These are phyloP conservation scores for Coenobita brevimanus DNA, from an alignment of 1,140 invertebrate genomes.

Conservation along the genomic window DNA sequence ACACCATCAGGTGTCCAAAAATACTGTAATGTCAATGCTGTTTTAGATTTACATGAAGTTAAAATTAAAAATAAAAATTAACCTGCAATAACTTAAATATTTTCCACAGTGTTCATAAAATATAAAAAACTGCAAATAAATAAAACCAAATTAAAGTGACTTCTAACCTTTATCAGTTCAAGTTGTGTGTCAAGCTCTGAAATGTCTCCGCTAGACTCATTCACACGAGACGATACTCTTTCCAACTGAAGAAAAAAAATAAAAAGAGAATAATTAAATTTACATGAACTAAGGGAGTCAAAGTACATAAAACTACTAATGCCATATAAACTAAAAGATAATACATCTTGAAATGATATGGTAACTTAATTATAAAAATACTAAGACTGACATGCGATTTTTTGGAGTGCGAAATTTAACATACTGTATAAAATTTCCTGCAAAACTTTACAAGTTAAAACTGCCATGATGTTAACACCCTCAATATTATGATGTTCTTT, in stretches of 20 bases:
- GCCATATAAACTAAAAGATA: background rate
- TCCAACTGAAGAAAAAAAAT: conserved; percentile 41
- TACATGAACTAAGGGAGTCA: background rate
- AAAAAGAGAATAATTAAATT: conserved; percentile 3
- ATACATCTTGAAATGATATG: background rate
- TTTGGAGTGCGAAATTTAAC: no score
- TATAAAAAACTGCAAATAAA: conserved; percentile 13
- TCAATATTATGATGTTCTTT: no score
- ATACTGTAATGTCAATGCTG: no score
- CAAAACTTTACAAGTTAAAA: no score
- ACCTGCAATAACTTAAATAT: no score
- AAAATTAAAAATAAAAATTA: background rate
- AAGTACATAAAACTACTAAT: no score
- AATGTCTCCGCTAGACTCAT: conserved; percentile 31
- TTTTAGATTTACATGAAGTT: no score
- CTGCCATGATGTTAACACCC: no score
- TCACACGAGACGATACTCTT: conserved; percentile 18
- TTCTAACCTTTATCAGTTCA: conserved; percentile 46
- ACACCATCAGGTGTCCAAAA: no score
- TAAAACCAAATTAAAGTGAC: no score
- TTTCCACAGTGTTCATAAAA: background rate
- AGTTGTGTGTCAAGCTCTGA: conserved; percentile 30
- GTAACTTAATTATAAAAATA: background rate
- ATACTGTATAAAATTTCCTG: no score
- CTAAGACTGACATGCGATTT: no score